phyloP scores from a whole-genome alignment of 92 coral and sea anemone species.

The Siderastrea radians region DNA sequence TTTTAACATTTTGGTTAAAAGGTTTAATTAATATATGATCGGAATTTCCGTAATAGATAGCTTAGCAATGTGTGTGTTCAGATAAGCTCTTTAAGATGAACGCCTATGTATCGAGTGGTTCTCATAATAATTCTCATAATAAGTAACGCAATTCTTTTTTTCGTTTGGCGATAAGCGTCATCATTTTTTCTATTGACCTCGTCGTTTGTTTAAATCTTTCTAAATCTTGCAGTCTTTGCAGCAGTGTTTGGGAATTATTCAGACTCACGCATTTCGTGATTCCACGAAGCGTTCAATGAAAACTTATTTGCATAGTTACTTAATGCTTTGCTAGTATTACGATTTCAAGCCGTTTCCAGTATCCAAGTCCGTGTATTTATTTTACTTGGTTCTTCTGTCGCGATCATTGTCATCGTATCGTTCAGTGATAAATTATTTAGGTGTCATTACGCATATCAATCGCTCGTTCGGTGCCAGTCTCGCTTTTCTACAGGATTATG shows the following conservation, averaged over 20 bases:
- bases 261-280: conserved; percentile 54
- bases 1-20: conserved; percentile 6
- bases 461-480: no score
- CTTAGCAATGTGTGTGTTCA: background rate
- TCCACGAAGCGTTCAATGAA: conserved; percentile 72
- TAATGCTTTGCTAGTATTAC: conserved; percentile 56
- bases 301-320: conserved; percentile 57
- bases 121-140: no score
- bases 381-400: conserved; percentile 49
- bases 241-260: conserved; percentile 40
- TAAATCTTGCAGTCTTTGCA: conserved; percentile 42
- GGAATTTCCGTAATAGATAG: conserved; percentile 30
- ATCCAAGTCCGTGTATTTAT: conserved; percentile 50
- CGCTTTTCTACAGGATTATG: no score
- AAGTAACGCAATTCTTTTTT: no score
- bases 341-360: conserved; percentile 62
- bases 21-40: conserved; percentile 17
- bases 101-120: conserved; percentile 6
- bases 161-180: no score
- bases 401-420: conserved; percentile 48
- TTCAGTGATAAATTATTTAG: no score
- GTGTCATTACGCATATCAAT: no score
- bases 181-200: no score
- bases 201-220: conserved; percentile 13
- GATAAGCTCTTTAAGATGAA: conserved; percentile 2